These are phyloP conservation scores for Geophilus truncorum DNA, from an alignment of 2,888 invertebrate genomes.

Conservation along the genomic window DNA sequence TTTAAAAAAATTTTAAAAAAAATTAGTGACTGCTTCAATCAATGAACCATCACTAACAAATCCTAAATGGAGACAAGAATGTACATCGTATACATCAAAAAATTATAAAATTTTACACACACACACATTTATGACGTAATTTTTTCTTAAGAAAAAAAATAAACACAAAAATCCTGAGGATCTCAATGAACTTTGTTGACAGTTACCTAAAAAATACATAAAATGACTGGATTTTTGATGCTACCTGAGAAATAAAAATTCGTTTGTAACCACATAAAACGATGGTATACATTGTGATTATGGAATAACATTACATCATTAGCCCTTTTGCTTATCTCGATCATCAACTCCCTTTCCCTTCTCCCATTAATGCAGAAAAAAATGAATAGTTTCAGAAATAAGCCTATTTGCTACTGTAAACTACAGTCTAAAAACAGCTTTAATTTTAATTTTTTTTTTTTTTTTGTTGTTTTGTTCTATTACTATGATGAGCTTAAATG, in stretches of 20 bases:
- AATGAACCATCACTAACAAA: conserved; percentile 1
- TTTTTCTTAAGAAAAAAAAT: background rate
- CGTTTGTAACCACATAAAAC: conserved; percentile 29
- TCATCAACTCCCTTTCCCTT: conserved; percentile 7
- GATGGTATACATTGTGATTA: conserved; percentile 25
- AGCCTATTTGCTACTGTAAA: background rate
- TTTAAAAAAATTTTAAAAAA: background rate
- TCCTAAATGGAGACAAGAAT: conserved; percentile 4
- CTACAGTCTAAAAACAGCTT: background rate
- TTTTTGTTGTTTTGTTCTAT: background rate
- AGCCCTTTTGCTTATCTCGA: conserved; percentile 22
- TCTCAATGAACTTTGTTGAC: background rate
- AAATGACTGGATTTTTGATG: conserved; percentile 1
- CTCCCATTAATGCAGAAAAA: background rate
- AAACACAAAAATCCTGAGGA: conserved; percentile 32
- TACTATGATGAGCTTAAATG: conserved; percentile 3
- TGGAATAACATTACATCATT: conserved; percentile 25
- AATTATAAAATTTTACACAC: conserved; percentile 29
- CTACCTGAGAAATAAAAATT: conserved; percentile 29
- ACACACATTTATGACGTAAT: background rate
- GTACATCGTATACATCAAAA: conserved; percentile 34
- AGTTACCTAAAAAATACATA: background rate
- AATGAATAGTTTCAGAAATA: background rate
- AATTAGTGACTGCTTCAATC: background rate
- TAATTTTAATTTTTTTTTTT: background rate